These are phyloP conservation scores for Phrynocephalus forsythii DNA, from an alignment of 2,797 vertebrate genomes.

Conservation along the genomic window DNA sequence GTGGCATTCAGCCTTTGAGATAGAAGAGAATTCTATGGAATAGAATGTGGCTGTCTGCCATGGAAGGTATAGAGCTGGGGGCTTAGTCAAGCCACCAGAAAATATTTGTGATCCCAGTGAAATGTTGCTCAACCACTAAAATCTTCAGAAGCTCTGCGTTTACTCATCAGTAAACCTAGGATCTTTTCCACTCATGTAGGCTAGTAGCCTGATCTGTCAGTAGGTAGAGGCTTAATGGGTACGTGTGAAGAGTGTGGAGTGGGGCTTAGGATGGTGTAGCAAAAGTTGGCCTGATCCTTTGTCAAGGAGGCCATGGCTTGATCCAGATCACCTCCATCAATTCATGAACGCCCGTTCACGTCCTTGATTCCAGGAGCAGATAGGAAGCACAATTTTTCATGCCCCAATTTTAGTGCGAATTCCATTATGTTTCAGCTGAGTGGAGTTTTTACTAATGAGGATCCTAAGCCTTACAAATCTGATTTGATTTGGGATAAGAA, in stretches of 20 bases:
- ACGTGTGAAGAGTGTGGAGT: background rate
- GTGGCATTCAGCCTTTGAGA: background rate
- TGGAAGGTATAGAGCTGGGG: background rate
- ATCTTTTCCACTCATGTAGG: too few species aligned
- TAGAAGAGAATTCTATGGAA: background rate
- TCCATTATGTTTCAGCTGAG: background rate
- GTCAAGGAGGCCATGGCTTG: background rate
- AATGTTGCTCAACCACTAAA: background rate
- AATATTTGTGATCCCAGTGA: background rate
- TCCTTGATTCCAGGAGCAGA: background rate
- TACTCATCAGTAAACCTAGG: background rate
- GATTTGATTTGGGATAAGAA: background rate
- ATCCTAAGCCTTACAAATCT: background rate
- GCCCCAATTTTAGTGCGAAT: background rate
- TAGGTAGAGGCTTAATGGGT: background rate
- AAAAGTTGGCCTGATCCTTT: background rate
- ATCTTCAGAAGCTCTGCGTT: background rate
- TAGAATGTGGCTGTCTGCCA: background rate
- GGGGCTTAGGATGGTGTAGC: too few species aligned
- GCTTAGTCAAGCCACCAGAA: background rate
- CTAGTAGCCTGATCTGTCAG: background rate
- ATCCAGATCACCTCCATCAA: background rate
- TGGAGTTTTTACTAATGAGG: background rate
- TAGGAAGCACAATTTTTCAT: background rate
- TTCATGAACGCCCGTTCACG: background rate